Conservation (phyloP, 2,888 invertebrate species). For the Disparrhopalites patrizii region DNA sequence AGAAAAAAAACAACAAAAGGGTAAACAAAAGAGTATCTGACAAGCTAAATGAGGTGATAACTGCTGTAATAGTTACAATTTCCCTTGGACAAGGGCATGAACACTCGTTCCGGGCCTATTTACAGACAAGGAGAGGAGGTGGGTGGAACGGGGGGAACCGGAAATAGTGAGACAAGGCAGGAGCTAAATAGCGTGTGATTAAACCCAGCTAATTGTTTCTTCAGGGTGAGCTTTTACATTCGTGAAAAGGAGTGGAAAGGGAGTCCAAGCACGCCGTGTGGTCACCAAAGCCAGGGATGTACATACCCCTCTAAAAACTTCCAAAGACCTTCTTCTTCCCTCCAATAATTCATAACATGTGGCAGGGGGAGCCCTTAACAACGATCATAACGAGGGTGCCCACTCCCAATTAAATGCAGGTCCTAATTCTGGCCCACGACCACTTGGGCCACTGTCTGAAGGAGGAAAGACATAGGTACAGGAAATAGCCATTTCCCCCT, state of each 20-base stretch:
- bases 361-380: neutral
- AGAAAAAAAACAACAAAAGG: neutral
- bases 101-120: too few relatives aligned
- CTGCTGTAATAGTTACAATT: neutral
- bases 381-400: neutral
- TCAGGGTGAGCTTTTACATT: slow-evolving; percentile 18
- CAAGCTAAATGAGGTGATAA: slow-evolving; percentile 20
- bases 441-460: neutral
- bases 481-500: too few relatives aligned
- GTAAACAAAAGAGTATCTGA: neutral
- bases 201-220: slow-evolving; percentile 33
- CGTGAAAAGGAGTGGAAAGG: neutral
- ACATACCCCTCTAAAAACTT: too few relatives aligned
- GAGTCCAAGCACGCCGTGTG: too few relatives aligned
- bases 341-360: neutral
- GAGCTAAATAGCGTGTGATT: slow-evolving; percentile 28
- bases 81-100: too few relatives aligned
- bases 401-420: neutral
- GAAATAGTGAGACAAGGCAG: slow-evolving; percentile 29
- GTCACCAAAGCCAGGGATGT: too few relatives aligned
- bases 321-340: too few relatives aligned
- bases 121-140: neutral
- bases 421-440: neutral
- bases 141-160: slow-evolving; percentile 24
- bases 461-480: too few relatives aligned